phyloP scores from a whole-genome alignment of 2,797 vertebrate genomes.

The Sebastes trivittatus region DNA sequence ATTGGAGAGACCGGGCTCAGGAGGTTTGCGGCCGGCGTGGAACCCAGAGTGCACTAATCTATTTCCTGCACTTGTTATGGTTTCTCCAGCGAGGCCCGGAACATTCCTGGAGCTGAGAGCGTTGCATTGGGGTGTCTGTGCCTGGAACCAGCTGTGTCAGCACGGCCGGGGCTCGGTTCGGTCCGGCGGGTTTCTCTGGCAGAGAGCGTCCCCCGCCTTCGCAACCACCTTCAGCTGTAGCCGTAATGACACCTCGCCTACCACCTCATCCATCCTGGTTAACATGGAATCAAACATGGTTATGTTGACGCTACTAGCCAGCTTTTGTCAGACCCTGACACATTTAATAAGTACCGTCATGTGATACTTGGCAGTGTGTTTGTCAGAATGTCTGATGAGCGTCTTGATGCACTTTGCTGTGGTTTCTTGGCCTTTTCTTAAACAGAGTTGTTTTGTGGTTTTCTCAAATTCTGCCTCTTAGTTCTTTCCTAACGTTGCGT shows the following conservation, averaged over 20 bases:
- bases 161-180: conserved; percentile 70
- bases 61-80: conserved; percentile 96
- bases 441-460: conserved; percentile 39
- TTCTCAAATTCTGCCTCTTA: conserved; percentile 39
- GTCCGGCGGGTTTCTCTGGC: conserved; percentile 55
- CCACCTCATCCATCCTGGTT: conserved; percentile 63
- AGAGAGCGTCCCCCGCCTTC: conserved; percentile 14
- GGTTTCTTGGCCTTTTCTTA: conserved; percentile 36
- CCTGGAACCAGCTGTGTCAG: conserved; percentile 88
- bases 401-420: conserved; percentile 55
- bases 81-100: conserved; percentile 87
- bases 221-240: conserved; percentile 18
- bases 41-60: conserved; percentile 87
- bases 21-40: conserved; percentile 77
- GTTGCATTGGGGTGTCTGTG: conserved; percentile 68
- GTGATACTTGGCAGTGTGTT: conserved; percentile 38
- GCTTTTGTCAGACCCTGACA: conserved; percentile 40
- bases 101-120: conserved; percentile 73
- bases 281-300: conserved; percentile 34
- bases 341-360: conserved; percentile 45
- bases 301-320: conserved; percentile 25
- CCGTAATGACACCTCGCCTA: conserved; percentile 40
- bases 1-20: conserved; percentile 65
- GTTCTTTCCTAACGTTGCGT: conserved; percentile 25
- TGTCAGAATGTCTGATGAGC: conserved; percentile 42